Evolutionary conservation across 2,113 vertebrate genomes (phyloP).

Genomic region (Taxidea taxus): DNA sequence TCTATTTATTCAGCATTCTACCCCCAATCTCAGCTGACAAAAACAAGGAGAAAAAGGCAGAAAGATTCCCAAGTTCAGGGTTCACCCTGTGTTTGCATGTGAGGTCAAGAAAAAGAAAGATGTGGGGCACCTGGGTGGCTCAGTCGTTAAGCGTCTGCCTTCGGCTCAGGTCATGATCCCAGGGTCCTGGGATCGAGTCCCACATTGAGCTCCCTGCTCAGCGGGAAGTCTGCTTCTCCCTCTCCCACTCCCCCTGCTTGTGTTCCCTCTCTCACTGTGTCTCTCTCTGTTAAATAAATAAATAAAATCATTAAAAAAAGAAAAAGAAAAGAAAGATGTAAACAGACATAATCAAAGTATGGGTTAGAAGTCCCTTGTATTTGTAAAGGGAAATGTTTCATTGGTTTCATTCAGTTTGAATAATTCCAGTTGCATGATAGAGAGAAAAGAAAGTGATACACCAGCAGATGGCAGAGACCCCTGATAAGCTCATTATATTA

Average conservation of each 20-base stretch:
- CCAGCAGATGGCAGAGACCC: neutral
- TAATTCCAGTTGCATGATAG: neutral
- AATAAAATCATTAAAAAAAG: no score
- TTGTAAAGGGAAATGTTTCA: neutral
- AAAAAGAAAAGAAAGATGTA: neutral
- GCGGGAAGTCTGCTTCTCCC: no score
- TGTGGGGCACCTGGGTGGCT: no score
- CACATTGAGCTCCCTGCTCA: no score
- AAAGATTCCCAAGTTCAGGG: neutral
- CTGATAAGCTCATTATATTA: no score
- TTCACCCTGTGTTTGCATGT: neutral
- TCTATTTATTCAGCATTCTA: conserved; percentile 44
- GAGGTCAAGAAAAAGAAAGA: neutral
- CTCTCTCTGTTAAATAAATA: no score
- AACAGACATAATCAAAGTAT: rapidly evolving
- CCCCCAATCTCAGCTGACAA: neutral
- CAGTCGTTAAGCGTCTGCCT: no score
- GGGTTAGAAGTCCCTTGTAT: neutral
- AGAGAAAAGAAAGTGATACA: neutral
- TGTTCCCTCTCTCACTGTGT: no score
- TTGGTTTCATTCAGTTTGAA: neutral
- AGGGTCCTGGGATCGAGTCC: no score
- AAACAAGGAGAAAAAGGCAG: neutral
- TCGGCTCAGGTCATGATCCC: no score
- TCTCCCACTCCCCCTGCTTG: no score